These are phyloP conservation scores for Pomacea canaliculata DNA, from an alignment of 2,888 invertebrate genomes.

Conservation along the genomic window DNA sequence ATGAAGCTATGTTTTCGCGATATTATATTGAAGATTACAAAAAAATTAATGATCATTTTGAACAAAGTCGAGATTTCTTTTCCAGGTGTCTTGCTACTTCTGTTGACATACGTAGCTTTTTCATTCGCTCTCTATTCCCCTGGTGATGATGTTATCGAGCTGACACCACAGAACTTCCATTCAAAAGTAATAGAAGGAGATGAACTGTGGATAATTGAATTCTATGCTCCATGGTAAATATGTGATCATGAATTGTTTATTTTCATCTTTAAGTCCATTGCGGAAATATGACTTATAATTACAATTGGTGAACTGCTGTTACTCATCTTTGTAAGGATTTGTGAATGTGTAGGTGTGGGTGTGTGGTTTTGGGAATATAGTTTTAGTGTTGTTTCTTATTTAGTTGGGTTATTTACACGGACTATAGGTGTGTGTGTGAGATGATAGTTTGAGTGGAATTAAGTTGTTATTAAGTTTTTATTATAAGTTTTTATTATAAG, in stretches of 20 bases:
- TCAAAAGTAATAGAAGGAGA: constrained; percentile 85
- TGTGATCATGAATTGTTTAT: not conserved
- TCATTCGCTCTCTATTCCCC: constrained; percentile 51
- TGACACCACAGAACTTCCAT: constrained; percentile 91
- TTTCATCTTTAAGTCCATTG: not conserved
- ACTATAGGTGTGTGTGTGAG: too few species aligned
- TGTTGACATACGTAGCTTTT: constrained; percentile 29
- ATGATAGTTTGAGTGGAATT: too few species aligned
- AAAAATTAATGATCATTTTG: too few species aligned
- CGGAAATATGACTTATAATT: not conserved
- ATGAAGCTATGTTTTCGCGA: too few species aligned
- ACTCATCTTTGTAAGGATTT: not conserved
- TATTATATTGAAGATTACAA: too few species aligned
- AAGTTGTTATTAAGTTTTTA: too few species aligned
- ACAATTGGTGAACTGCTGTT: not conserved
- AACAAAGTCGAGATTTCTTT: too few species aligned
- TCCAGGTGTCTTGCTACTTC: constrained; percentile 14
- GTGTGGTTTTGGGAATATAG: too few species aligned
- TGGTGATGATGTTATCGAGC: constrained; percentile 80
- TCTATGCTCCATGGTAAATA: constrained; percentile 95
- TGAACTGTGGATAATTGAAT: constrained; percentile 94
- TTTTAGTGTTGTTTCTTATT: too few species aligned
- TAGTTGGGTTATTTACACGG: too few species aligned
- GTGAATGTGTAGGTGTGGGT: too few species aligned
- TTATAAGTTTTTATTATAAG: too few species aligned